Conservation (phyloP, 1,140 invertebrate genomes). For the Bombus consobrinus region DNA sequence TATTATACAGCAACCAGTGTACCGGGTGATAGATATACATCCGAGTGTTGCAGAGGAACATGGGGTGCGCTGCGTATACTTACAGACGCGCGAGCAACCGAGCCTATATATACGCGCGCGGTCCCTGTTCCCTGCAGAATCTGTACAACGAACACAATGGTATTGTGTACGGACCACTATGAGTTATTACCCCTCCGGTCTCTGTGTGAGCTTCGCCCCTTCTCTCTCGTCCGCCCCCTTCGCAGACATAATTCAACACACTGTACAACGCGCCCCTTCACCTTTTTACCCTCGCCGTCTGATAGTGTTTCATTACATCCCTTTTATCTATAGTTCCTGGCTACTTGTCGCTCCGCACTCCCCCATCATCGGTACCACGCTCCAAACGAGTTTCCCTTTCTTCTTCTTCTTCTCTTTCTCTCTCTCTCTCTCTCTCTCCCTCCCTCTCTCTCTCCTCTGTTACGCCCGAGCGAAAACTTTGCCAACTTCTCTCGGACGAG, state of each 20-base stretch:
- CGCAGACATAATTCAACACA: slow-evolving; percentile 78
- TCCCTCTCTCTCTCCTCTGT: not conserved
- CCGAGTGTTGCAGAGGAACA: slow-evolving; percentile 19
- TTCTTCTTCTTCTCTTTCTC: not conserved
- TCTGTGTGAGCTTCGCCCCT: slow-evolving; percentile 53
- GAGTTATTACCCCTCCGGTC: slow-evolving; percentile 80
- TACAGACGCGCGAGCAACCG: slow-evolving; percentile 20
- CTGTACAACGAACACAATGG: slow-evolving; percentile 78
- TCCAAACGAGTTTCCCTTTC: not conserved
- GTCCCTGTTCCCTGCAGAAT: slow-evolving; percentile 67
- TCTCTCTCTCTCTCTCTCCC: not conserved
- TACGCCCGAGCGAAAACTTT: slow-evolving; percentile 1
- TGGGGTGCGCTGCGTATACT: slow-evolving; percentile 2
- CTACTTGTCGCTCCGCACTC: slow-evolving; percentile 27
- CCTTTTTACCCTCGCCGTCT: slow-evolving; percentile 68
- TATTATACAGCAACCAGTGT: slow-evolving; percentile 20
- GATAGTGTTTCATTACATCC: slow-evolving; percentile 74
- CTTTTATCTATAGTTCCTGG: slow-evolving; percentile 58
- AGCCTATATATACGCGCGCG: slow-evolving; percentile 20
- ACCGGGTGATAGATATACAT: slow-evolving; percentile 32
- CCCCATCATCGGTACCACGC: not conserved
- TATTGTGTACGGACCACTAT: slow-evolving; percentile 79
- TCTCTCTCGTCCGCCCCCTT: slow-evolving; percentile 58
- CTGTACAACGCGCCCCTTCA: slow-evolving; percentile 70
- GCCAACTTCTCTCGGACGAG: slow-evolving; percentile 1